phyloP scores from a whole-genome alignment of 1,140 invertebrate genomes.

The Hylaeus anthracinus region DNA sequence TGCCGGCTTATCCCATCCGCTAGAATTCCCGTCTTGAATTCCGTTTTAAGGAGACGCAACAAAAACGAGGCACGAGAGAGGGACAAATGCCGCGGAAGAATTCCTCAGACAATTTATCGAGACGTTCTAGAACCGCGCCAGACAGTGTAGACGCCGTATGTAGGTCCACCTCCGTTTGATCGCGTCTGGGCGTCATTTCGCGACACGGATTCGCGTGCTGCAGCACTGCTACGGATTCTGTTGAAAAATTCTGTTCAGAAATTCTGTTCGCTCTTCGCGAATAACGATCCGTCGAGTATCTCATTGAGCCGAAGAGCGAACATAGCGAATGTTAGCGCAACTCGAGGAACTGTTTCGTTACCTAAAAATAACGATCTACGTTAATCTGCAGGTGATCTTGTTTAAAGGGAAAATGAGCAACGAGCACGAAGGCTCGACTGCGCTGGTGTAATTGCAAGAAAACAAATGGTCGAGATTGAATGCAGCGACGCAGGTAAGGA shows the following conservation, averaged over 20 bases:
- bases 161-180: conserved; percentile 58
- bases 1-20: not conserved
- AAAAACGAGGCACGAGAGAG: conserved; percentile 12
- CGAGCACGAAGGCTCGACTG: not conserved
- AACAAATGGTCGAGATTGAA: conserved; percentile 26
- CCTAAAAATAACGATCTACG: too few species aligned
- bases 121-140: conserved; percentile 38
- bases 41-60: not conserved
- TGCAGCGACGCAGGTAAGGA: conserved; percentile 21
- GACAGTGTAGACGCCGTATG: conserved; percentile 44
- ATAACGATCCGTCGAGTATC: too few species aligned
- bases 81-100: conserved; percentile 25
- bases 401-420: conserved; percentile 11
- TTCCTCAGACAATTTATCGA: conserved; percentile 58
- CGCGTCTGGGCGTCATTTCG: conserved; percentile 13
- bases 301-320: too few species aligned
- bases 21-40: conserved; percentile 23
- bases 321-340: too few species aligned
- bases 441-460: not conserved
- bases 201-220: conserved; percentile 20
- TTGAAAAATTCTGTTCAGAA: too few species aligned
- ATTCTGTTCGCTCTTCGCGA: too few species aligned
- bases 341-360: too few species aligned
- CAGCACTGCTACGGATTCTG: too few species aligned
- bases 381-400: not conserved